A percentile compares a stretch with the other conserved stretches of the same genome.
Conservation (phyloP, 2,113 vertebrate genomes). For the Donacobius atricapilla region DNA sequence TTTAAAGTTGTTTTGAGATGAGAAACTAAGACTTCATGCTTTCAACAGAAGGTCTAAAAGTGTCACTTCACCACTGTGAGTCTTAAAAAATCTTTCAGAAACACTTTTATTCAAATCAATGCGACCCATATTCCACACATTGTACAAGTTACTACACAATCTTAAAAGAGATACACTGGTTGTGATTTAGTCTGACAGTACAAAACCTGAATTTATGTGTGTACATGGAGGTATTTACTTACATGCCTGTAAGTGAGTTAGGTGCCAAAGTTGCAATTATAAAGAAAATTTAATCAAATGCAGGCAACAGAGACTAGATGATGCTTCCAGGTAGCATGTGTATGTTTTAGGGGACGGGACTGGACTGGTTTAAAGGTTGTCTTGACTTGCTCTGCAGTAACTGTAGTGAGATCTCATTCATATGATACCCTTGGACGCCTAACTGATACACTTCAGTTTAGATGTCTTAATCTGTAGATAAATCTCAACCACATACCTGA, state of each 20-base stretch:
- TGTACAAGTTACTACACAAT: not conserved
- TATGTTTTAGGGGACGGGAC: not conserved
- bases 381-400: not conserved
- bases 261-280: not conserved
- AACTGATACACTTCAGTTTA: not conserved
- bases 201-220: not conserved
- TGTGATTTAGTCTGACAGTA: not conserved
- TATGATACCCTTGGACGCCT: not conserved
- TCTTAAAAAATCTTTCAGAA: not conserved
- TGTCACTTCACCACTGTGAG: not conserved
- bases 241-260: not conserved
- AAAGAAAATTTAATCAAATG: not conserved
- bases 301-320: not conserved
- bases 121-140: not conserved
- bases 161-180: not conserved
- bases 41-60: not conserved
- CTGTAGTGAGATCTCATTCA: not conserved
- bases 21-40: not conserved
- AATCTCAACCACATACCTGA: not conserved
- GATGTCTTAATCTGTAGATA: not conserved
- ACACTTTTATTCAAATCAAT: not conserved
- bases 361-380: not conserved
- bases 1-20: not conserved
- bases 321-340: not conserved
- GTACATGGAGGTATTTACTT: not conserved